Evolutionary conservation across 2,113 vertebrate genomes (phyloP).

Genomic region (Himantopus leucocephalus): DNA sequence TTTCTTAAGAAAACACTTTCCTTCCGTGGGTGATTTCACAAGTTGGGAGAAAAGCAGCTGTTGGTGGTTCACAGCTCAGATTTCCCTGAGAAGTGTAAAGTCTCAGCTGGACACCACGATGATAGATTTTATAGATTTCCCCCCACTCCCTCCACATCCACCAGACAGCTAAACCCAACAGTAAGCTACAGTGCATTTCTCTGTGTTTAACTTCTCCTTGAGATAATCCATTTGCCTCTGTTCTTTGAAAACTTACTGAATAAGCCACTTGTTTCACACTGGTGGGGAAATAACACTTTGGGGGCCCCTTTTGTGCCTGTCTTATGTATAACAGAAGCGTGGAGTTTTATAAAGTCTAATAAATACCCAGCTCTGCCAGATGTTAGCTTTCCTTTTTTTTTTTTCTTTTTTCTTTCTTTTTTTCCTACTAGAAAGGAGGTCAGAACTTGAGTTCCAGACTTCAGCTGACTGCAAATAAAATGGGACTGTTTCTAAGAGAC

Average conservation of each 20-base stretch:
- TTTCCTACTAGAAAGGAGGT: constrained; percentile 8
- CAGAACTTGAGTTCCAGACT: constrained; percentile 19
- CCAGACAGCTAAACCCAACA: constrained; percentile 59
- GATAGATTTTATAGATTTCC: constrained; percentile 72
- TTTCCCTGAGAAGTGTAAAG: constrained; percentile 69
- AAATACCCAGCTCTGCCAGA: constrained; percentile 65
- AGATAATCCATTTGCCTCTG: constrained; percentile 69
- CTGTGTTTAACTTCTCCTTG: constrained; percentile 63
- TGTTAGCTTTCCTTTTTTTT: constrained; percentile 34
- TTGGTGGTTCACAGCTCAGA: constrained; percentile 63
- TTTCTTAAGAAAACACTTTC: constrained; percentile 53
- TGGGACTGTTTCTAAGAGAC: constrained; percentile 35
- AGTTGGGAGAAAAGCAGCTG: constrained; percentile 67
- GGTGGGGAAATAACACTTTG: constrained; percentile 69
- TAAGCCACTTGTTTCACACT: constrained; percentile 72
- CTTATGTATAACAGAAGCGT: constrained; percentile 62
- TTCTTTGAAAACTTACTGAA: constrained; percentile 75
- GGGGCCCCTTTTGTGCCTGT: constrained; percentile 65
- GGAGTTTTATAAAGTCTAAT: constrained; percentile 66
- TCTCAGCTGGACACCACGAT: constrained; percentile 65
- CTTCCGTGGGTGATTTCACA: constrained; percentile 62
- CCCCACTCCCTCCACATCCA: neutral
- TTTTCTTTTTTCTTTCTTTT: neutral
- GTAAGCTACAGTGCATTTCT: constrained; percentile 50
- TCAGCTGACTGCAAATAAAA: constrained; percentile 41